Evolutionary conservation across 2,888 invertebrate species (phyloP), one percentile per base, ranked within the genome.

Genomic region (Cremastinae sp.): DNA sequence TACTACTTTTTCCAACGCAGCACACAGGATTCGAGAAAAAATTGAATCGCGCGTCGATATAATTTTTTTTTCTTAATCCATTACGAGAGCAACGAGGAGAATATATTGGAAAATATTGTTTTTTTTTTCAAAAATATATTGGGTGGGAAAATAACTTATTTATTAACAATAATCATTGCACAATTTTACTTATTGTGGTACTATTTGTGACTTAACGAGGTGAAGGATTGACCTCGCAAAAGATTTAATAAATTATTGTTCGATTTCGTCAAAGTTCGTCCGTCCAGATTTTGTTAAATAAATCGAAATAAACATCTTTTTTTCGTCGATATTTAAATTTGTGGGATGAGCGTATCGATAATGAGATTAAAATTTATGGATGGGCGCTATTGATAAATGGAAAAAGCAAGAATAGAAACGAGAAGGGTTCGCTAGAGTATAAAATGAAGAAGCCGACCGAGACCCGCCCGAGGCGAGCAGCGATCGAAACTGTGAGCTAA

Each of bases 401-500:
- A 2, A 65, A 36, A 56, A 28, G 58, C 51, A 43, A 70, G 59
- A 43, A 66, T 14, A 28, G 20, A 38, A 34, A 47, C 16, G 41
- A 59, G 56, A 45, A 73, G 45, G 45, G 28, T 66, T 66, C 61
- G 71, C 61, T 64, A 38, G 68, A 66, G 54, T 69, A 65, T 49
- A 69, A 75, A 28, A 61, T 54, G 69, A 79, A 77, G 78, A 74
- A 64, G 74, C 54, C 59, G 61, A 74, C 51, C 69, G 49, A 56
- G 61, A 62, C 71, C 70, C 62, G 76, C 69, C 74, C 64, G 71
- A 61, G 75, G 77, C 77, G 77, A 73, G 62, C 78, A 72, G 74
- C 74, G 64, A 79, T 74, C 65, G 59, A 74, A 77, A 80, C 75
- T 71, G 80, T 80, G 78, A 78, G 80, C 78, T 58, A 80, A 61